These are phyloP conservation scores for Geranospiza caerulescens DNA, from an alignment of 2,797 vertebrate genomes.

Conservation along the genomic window DNA sequence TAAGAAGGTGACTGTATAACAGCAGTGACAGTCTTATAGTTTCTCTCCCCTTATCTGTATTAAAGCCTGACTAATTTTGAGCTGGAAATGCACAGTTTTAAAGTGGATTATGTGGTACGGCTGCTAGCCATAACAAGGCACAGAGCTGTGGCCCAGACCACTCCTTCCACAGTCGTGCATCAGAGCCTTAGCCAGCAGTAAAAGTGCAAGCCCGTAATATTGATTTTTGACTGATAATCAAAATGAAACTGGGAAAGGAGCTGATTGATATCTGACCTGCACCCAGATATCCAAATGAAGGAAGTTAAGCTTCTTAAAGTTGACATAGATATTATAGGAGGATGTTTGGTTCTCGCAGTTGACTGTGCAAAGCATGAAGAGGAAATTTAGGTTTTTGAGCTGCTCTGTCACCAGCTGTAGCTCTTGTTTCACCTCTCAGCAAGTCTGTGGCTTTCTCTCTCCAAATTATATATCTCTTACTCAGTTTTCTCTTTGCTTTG, in stretches of 20 bases:
- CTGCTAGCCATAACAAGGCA: neutral
- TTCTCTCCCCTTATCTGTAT: neutral
- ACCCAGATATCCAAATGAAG: neutral
- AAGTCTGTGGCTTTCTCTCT: neutral
- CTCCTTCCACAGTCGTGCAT: neutral
- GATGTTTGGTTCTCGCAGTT: neutral
- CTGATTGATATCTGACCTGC: neutral
- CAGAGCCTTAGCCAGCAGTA: neutral
- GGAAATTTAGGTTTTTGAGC: neutral
- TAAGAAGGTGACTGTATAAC: neutral
- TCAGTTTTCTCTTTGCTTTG: neutral
- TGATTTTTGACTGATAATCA: conserved; percentile 28
- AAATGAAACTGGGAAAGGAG: neutral
- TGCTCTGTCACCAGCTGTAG: neutral
- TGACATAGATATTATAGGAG: neutral
- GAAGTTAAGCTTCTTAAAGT: conserved; percentile 29
- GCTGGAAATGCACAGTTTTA: neutral
- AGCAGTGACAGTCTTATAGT: neutral
- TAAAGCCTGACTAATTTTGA: neutral
- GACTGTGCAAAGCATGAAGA: neutral
- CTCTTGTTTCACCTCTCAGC: neutral
- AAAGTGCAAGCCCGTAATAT: neutral
- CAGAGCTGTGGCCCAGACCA: neutral
- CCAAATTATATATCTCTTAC: neutral
- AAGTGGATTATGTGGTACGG: neutral